phyloP scores from a whole-genome alignment of 2,113 vertebrate species.

The Crocuta crocuta region DNA sequence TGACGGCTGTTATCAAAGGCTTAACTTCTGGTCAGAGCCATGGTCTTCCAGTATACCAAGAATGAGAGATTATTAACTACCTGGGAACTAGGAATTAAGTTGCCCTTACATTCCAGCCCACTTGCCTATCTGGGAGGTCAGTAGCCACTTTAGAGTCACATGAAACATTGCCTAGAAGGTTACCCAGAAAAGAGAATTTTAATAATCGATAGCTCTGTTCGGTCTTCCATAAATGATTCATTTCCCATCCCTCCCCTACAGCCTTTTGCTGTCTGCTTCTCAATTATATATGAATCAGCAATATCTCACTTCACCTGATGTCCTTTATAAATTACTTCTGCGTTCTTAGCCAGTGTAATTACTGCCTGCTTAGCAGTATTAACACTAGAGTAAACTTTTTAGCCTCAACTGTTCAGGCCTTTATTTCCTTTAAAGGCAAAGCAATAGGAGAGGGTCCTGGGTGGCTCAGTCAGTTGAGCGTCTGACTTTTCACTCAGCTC shows the following conservation, averaged over 20 bases:
- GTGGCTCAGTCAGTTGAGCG: too few species aligned
- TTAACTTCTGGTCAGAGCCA: neutral
- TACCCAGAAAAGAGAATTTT: slow-evolving; percentile 1
- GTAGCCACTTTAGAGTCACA: neutral
- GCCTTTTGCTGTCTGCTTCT: slow-evolving; percentile 37
- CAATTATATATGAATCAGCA: slow-evolving; percentile 24
- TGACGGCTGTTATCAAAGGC: neutral
- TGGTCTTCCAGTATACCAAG: neutral
- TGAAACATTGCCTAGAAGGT: neutral
- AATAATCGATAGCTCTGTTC: neutral
- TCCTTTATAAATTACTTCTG: neutral
- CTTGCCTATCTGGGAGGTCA: neutral
- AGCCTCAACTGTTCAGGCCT: neutral
- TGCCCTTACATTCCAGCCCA: neutral
- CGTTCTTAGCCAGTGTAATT: neutral
- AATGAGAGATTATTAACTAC: neutral
- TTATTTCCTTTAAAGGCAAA: slow-evolving; percentile 56
- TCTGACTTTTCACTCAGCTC: too few species aligned
- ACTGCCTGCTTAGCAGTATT: neutral
- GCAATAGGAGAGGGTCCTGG: neutral
- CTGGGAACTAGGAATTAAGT: slow-evolving; percentile 34
- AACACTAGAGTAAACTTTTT: neutral
- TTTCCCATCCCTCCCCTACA: neutral
- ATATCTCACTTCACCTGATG: neutral
- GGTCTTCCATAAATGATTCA: slow-evolving; percentile 27